These are phyloP conservation scores for Scomberomorus guttatus DNA, from an alignment of 2,797 vertebrate species.

Conservation along the genomic window DNA sequence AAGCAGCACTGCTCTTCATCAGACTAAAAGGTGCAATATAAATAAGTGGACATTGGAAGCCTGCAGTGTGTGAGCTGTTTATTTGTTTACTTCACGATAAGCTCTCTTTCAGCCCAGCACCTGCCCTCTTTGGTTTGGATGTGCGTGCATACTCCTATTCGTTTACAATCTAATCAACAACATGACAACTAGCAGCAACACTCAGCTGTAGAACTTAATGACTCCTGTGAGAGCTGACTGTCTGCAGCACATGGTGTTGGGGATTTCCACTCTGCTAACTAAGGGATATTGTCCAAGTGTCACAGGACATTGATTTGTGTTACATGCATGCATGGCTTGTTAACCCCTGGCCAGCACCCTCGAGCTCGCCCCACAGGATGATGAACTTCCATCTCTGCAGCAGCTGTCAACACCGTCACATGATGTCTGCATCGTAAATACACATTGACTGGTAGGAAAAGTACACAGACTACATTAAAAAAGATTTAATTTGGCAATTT, in stretches of 20 bases:
- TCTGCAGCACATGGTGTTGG: slow-evolving; percentile 65
- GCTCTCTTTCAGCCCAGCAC: too few species aligned
- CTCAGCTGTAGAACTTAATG: slow-evolving; percentile 52
- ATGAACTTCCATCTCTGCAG: slow-evolving; percentile 43
- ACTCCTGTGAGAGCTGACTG: slow-evolving; percentile 54
- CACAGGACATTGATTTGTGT: slow-evolving; percentile 83
- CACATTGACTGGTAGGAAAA: slow-evolving; percentile 36
- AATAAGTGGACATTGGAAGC: too few species aligned
- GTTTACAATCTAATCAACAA: slow-evolving; percentile 34
- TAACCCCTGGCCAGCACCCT: slow-evolving; percentile 57
- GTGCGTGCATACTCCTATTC: not conserved
- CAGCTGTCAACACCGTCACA: slow-evolving; percentile 57
- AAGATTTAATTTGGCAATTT: slow-evolving; percentile 53
- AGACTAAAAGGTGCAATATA: too few species aligned
- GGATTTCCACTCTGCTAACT: slow-evolving; percentile 81
- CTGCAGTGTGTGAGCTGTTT: too few species aligned
- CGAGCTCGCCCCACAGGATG: slow-evolving; percentile 27
- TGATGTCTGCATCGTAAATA: slow-evolving; percentile 50
- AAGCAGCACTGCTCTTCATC: too few species aligned
- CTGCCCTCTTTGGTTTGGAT: too few species aligned
- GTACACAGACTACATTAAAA: slow-evolving; percentile 45
- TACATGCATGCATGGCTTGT: slow-evolving; percentile 64
- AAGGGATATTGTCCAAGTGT: slow-evolving; percentile 73
- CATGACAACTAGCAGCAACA: slow-evolving; percentile 32
- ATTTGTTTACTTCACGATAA: too few species aligned